phyloP scores from a whole-genome alignment of 2,113 vertebrate species.

The Eulacestoma nigropectus region DNA sequence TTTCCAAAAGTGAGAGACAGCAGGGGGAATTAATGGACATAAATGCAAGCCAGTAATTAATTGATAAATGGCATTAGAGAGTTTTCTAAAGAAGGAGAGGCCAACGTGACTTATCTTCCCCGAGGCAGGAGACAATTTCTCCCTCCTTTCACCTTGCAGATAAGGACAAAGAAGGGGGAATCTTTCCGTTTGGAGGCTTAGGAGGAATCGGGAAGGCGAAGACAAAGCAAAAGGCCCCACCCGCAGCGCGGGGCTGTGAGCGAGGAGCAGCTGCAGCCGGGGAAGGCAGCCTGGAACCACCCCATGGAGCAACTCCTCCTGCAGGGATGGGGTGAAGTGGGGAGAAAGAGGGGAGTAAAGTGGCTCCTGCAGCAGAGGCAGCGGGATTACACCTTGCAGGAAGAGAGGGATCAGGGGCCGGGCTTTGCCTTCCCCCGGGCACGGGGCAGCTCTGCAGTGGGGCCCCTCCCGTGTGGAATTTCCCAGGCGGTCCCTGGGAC shows the following conservation, averaged over 20 bases:
- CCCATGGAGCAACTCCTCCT: accelerated
- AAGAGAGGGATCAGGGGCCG: too few species aligned
- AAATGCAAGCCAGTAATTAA: constrained; percentile 60
- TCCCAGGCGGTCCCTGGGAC: neutral
- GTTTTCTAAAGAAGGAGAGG: constrained; percentile 40
- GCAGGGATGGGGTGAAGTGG: neutral
- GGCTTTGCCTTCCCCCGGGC: neutral
- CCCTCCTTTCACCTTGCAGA: constrained; percentile 64
- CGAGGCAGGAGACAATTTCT: constrained; percentile 28
- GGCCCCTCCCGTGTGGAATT: neutral
- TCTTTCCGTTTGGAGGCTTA: neutral
- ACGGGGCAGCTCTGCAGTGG: neutral
- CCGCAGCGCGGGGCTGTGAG: neutral
- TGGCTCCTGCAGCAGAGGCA: neutral
- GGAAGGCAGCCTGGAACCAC: neutral
- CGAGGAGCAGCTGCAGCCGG: neutral
- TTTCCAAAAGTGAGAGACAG: constrained; percentile 24
- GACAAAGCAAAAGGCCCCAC: neutral
- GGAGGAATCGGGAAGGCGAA: neutral
- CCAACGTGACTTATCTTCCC: constrained; percentile 60
- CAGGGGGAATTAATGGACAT: constrained; percentile 47
- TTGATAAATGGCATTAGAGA: constrained; percentile 62
- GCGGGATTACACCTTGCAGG: accelerated
- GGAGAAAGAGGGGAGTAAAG: accelerated
- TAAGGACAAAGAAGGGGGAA: constrained; percentile 19